A percentile compares a stretch with the other conserved stretches of the same genome.
phyloP scores from a whole-genome alignment of 2,797 vertebrate species.

The Lacerta bilineata region DNA sequence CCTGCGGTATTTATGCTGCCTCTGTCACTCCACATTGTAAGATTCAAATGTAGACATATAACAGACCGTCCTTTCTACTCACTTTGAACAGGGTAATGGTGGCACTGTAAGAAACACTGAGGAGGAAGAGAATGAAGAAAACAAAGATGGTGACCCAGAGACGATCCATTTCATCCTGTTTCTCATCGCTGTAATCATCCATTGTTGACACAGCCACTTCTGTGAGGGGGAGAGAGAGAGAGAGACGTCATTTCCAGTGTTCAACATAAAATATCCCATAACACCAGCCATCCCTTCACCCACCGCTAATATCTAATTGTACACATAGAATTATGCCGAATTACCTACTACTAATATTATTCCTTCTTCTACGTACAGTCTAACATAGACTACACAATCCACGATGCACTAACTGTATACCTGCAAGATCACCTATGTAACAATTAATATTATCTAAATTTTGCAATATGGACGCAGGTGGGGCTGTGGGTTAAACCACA shows the following conservation, averaged over 20 bases:
- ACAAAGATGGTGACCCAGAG: slow-evolving; percentile 81
- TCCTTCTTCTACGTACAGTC: neutral
- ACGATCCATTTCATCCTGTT: slow-evolving; percentile 75
- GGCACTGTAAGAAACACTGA: slow-evolving; percentile 87
- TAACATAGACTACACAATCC: neutral
- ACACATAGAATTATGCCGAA: neutral
- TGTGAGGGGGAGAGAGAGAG: slow-evolving; percentile 36
- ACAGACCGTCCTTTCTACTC: neutral
- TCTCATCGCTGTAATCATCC: neutral
- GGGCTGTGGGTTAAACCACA: too few relatives aligned
- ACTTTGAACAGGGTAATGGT: slow-evolving; percentile 87
- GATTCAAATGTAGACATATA: neutral
- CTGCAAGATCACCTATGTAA: neutral
- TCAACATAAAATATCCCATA: neutral
- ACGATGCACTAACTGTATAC: neutral
- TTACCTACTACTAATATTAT: neutral
- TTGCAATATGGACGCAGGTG: neutral
- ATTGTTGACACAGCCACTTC: neutral
- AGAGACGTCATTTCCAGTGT: neutral
- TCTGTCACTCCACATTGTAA: neutral
- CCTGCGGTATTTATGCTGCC: too few relatives aligned
- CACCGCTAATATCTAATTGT: too few relatives aligned
- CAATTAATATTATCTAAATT: neutral
- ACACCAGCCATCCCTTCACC: neutral
- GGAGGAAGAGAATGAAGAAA: slow-evolving; percentile 89